phyloP scores from a whole-genome alignment of 2,113 vertebrate genomes.

The Oenanthe oenanthe region DNA sequence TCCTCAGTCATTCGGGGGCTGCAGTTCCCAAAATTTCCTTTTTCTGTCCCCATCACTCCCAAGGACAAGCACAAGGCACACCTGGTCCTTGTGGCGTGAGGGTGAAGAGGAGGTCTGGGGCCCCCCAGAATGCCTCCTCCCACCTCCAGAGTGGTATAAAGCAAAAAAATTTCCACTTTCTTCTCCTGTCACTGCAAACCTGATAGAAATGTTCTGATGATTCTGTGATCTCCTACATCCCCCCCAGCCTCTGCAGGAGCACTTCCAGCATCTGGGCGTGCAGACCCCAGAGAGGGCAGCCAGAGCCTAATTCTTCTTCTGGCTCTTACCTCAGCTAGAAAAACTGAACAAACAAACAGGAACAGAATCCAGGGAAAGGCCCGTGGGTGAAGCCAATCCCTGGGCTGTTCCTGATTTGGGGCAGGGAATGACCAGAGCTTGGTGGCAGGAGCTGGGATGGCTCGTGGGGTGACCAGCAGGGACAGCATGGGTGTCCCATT shows the following conservation, averaged over 20 bases:
- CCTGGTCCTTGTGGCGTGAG: not conserved
- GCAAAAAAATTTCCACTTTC: not conserved
- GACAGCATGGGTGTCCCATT: fast-evolving
- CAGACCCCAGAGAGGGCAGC: not conserved
- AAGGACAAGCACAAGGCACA: fast-evolving
- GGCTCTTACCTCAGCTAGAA: not conserved
- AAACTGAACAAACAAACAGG: conserved; percentile 1
- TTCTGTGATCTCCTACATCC: not conserved
- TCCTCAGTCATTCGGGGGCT: not conserved
- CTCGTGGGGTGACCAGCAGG: not conserved
- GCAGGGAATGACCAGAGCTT: not conserved
- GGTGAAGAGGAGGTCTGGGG: not conserved
- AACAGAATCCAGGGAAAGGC: not conserved
- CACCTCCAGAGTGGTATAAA: not conserved
- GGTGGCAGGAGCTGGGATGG: fast-evolving
- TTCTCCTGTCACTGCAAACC: not conserved
- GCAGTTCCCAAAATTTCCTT: not conserved
- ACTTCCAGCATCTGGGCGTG: not conserved
- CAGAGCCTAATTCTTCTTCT: not conserved
- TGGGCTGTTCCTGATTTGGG: not conserved
- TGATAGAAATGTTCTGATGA: not conserved
- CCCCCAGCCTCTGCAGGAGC: not conserved
- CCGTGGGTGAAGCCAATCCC: fast-evolving
- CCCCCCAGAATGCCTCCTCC: not conserved
- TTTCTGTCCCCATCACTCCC: not conserved